A percentile compares a stretch with the other conserved stretches of the same genome.
phyloP scores from a whole-genome alignment of 2,888 invertebrate species.

The Polymixis flavicincta region DNA sequence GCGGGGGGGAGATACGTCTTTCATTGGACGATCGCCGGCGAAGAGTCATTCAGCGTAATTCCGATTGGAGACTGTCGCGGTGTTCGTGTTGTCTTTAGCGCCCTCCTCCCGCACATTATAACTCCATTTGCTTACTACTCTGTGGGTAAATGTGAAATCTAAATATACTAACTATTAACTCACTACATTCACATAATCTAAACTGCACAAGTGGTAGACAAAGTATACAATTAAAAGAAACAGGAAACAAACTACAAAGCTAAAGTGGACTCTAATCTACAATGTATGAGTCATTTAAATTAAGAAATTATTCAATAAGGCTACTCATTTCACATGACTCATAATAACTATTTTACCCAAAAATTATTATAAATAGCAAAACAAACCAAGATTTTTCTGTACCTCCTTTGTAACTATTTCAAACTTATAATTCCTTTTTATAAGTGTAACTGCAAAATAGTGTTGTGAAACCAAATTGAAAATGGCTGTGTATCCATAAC shows the following conservation, averaged over 20 bases:
- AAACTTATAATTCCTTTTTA: not conserved
- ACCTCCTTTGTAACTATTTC: not conserved
- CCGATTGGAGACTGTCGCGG: constrained; percentile 40
- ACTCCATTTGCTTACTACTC: constrained; percentile 64
- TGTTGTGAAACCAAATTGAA: constrained; percentile 19
- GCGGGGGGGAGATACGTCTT: constrained; percentile 40
- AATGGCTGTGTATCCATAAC: not conserved
- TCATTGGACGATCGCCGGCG: constrained; percentile 54
- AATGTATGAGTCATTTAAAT: constrained; percentile 29
- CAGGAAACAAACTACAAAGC: constrained; percentile 46
- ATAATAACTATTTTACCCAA: constrained; percentile 2
- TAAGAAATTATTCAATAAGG: constrained; percentile 17
- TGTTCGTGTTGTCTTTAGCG: constrained; percentile 49
- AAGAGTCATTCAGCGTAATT: constrained; percentile 42
- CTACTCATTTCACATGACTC: constrained; percentile 11
- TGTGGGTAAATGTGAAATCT: constrained; percentile 60
- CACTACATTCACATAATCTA: constrained; percentile 38
- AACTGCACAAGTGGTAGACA: constrained; percentile 24
- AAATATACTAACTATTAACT: constrained; percentile 47
- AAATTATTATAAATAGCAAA: not conserved
- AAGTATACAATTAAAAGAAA: constrained; percentile 14
- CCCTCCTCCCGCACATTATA: constrained; percentile 55
- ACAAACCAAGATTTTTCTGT: not conserved
- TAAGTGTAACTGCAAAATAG: not conserved
- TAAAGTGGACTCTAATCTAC: constrained; percentile 34